Conservation (phyloP, 2,113 vertebrate genomes). For the Elanus axillaris region DNA sequence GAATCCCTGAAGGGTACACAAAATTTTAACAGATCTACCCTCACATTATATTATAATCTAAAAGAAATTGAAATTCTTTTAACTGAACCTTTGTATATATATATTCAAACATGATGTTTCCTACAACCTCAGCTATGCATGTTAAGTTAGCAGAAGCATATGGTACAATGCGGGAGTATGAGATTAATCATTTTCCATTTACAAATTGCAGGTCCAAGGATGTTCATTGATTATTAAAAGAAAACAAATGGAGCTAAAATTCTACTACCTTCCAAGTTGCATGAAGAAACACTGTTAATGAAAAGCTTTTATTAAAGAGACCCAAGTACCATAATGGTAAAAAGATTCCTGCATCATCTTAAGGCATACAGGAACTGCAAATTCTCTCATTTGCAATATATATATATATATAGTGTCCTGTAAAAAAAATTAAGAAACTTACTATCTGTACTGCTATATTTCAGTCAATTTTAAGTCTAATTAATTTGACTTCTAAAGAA, state of each 20-base stretch:
- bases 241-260: conserved; percentile 37
- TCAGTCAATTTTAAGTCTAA: background rate
- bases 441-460: background rate
- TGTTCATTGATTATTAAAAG: conserved; percentile 2
- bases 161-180: background rate
- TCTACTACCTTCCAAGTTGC: background rate
- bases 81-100: background rate
- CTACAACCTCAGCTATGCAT: background rate
- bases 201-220: conserved; percentile 56
- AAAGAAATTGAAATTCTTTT: background rate
- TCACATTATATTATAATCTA: background rate
- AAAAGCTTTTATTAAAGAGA: conserved; percentile 3
- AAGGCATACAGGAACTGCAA: conserved; percentile 22
- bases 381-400: background rate
- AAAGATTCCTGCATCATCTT: conserved; percentile 6
- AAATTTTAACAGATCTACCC: background rate
- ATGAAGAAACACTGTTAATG: background rate
- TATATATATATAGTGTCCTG: background rate
- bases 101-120: background rate
- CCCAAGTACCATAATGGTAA: conserved; percentile 19
- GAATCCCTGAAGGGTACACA: background rate
- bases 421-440: background rate
- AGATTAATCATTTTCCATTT: conserved; percentile 38
- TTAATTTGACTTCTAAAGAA: background rate
- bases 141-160: background rate